Evolutionary conservation across 2,797 vertebrate species (phyloP), one percentile per base, ranked within the genome.

Genomic region (Chelonia mydas): DNA sequence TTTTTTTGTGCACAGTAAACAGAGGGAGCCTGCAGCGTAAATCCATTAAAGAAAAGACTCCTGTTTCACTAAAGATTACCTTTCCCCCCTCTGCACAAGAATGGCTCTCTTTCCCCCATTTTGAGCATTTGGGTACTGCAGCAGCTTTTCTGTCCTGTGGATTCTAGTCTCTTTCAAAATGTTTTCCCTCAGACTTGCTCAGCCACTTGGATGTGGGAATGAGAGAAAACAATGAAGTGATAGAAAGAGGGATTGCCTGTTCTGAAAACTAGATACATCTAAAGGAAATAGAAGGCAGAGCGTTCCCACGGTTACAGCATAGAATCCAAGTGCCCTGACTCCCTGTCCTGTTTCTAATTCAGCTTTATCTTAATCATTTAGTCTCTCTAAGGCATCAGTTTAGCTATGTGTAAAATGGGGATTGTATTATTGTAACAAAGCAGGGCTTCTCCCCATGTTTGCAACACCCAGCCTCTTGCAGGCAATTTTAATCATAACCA

Each of bases 31-130:
- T 33, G 10, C 25, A 33, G 65, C 3, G 21, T 2, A 31, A 51
- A 51, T 19, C 31, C 31, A 61, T 59, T 5, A 59, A 12, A 0
- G 8, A 53, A 55, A 80, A 2, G 41, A n/a, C 1, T 51, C 4
- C 0, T 37, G 0, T 88, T 89, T 87, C 11, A 41, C 13, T 72
- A 21, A 49, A 49, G 89, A 84, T 8, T 1, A 7, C 2, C 7
- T 1, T 0, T 2, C 0, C 2, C 0, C 5, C 55, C 55, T 31
- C 1, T 17, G 5, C 1, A 16, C 2, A 45, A 57, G 51, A 80
- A 49, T 51, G 1, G 15, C 49, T 84, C 1, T 77, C 51, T 1
- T 31, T 49, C 15, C 5, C 3, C 80, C 1, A 1, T 83, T 83
- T 2, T 55, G 5, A 55, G 3, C 4, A 13, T 57, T 23, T 81